Conservation (phyloP, 2,113 vertebrate species). For the Arothron firmamentum region DNA sequence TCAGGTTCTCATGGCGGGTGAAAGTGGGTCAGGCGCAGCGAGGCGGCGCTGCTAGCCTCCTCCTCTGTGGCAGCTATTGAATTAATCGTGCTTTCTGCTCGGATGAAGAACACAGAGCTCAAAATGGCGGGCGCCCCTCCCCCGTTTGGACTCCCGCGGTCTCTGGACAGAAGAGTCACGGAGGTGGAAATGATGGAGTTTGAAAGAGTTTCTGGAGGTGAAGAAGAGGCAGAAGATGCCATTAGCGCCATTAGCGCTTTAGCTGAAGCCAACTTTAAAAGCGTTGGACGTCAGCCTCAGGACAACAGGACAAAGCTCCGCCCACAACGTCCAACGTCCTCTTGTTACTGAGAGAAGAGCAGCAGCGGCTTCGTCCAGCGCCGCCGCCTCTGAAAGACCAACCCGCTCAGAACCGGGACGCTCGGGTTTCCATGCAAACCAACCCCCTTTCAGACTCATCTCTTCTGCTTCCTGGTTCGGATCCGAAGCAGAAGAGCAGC, state of each 20-base stretch:
- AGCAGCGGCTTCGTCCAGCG: slow-evolving; percentile 53
- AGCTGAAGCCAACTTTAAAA: no score
- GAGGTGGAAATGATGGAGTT: slow-evolving; percentile 34
- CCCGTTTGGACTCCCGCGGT: slow-evolving; percentile 12
- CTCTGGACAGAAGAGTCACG: slow-evolving; percentile 23
- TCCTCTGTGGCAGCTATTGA: slow-evolving; percentile 90
- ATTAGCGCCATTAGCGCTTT: no score
- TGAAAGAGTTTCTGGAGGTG: background rate
- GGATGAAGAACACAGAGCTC: slow-evolving; percentile 71
- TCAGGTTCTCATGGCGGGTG: slow-evolving; percentile 70
- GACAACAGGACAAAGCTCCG: no score
- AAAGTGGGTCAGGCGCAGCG: slow-evolving; percentile 91
- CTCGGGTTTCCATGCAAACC: no score
- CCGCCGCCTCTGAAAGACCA: slow-evolving; percentile 46
- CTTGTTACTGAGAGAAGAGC: slow-evolving; percentile 33
- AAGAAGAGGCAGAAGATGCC: background rate
- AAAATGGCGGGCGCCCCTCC: slow-evolving; percentile 62
- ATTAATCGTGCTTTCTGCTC: slow-evolving; percentile 93
- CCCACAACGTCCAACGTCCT: slow-evolving; percentile 18
- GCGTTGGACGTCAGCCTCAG: no score
- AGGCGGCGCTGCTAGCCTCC: slow-evolving; percentile 81
- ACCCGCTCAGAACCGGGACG: no score
- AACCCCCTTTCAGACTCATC: no score
- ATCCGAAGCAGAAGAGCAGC: no score
- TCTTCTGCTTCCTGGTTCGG: no score